Conservation (phyloP, 2,797 vertebrate genomes). For the Gymnopithys bicolor region DNA sequence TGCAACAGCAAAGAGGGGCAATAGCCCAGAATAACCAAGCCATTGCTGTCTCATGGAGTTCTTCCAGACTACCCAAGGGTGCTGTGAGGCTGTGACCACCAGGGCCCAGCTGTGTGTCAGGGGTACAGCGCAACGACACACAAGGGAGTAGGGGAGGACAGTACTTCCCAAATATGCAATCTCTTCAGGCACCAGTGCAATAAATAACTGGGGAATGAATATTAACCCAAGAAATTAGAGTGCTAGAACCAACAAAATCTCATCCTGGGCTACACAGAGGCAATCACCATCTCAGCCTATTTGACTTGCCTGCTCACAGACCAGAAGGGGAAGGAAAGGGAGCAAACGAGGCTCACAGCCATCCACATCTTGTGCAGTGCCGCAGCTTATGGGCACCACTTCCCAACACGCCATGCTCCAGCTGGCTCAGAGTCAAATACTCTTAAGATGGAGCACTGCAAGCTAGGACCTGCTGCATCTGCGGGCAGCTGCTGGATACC, state of each 20-base stretch:
- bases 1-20: background rate
- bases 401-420: background rate
- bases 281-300: background rate
- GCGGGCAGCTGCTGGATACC: slow-evolving; percentile 54
- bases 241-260: background rate
- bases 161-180: background rate
- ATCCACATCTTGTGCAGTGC: slow-evolving; percentile 2
- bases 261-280: background rate
- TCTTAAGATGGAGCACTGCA: slow-evolving; percentile 38
- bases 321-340: background rate
- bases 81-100: background rate
- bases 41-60: background rate
- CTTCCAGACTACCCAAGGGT: background rate
- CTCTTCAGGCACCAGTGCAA: background rate
- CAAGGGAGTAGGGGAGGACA: background rate
- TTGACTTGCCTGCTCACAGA: slow-evolving; percentile 20
- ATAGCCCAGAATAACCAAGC: background rate
- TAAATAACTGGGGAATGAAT: background rate
- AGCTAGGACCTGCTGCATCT: slow-evolving; percentile 47
- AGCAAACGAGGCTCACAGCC: background rate
- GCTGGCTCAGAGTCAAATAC: slow-evolving; percentile 19
- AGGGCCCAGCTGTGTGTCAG: background rate
- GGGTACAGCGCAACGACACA: background rate
- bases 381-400: slow-evolving; percentile 11
- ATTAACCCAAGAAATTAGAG: background rate